phyloP scores from a whole-genome alignment of 2,113 vertebrate genomes.

The Pituophis catenifer region DNA sequence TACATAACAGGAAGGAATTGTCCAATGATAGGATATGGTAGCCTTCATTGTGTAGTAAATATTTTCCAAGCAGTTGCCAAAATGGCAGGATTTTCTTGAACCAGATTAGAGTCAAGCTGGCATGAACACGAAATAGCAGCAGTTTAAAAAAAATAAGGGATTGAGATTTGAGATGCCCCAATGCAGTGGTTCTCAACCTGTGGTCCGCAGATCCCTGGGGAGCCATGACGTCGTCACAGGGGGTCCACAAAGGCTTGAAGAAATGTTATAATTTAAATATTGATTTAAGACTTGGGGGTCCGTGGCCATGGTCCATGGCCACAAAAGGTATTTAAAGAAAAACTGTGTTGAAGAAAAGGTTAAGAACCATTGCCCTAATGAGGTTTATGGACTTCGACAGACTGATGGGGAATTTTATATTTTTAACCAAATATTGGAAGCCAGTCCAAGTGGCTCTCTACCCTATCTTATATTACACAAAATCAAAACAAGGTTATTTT shows the following conservation, averaged over 20 bases:
- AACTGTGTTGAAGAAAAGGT: background rate
- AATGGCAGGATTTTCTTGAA: background rate
- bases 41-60: background rate
- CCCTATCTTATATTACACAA: background rate
- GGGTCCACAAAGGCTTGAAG: background rate
- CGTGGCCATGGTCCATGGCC: background rate
- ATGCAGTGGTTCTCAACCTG: background rate
- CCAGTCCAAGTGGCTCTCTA: background rate
- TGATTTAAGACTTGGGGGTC: background rate
- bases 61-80: background rate
- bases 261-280: background rate
- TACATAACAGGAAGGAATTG: background rate
- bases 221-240: background rate
- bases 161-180: background rate
- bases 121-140: background rate
- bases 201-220: background rate
- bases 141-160: background rate
- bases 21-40: background rate
- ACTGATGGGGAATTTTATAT: background rate
- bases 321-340: background rate
- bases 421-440: background rate
- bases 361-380: background rate
- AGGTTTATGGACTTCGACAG: background rate
- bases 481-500: background rate
- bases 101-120: background rate